A percentile compares a stretch with the other conserved stretches of the same genome.
These are phyloP conservation scores for Drosophila sechellia DNA, from an alignment of 1,140 invertebrate species.

Conservation along the genomic window DNA sequence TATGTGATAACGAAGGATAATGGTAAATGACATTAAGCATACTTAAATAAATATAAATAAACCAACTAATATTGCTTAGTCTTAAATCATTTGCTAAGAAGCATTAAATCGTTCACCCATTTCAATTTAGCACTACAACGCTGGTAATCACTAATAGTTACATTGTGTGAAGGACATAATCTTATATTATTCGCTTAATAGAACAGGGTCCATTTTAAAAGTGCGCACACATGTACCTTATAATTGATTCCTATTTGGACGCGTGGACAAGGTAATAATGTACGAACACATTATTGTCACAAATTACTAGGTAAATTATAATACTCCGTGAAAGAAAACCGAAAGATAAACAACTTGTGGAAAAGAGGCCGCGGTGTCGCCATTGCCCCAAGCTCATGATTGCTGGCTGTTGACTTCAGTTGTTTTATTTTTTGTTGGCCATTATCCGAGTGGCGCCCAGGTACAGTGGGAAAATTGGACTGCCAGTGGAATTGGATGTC, in stretches of 20 bases:
- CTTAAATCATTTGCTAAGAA: no score
- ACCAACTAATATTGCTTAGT: not conserved
- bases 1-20: constrained; percentile 8
- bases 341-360: constrained; percentile 43
- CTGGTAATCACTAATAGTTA: no score
- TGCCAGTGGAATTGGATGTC: constrained; percentile 5
- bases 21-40: not conserved
- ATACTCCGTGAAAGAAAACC: not conserved
- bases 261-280: not conserved
- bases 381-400: constrained; percentile 30
- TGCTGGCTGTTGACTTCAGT: constrained; percentile 13
- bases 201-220: no score
- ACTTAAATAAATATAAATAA: not conserved
- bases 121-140: no score
- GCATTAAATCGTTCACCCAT: no score
- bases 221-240: no score
- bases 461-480: constrained; percentile 29
- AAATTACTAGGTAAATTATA: not conserved
- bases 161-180: no score
- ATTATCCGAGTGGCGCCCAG: constrained; percentile 25
- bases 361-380: constrained; percentile 49
- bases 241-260: no score
- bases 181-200: no score
- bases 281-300: not conserved
- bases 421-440: constrained; percentile 6